Evolutionary conservation across 1,140 invertebrate genomes (phyloP), one percentile per base, ranked within the genome.

Genomic region (Theocolax elegans): DNA sequence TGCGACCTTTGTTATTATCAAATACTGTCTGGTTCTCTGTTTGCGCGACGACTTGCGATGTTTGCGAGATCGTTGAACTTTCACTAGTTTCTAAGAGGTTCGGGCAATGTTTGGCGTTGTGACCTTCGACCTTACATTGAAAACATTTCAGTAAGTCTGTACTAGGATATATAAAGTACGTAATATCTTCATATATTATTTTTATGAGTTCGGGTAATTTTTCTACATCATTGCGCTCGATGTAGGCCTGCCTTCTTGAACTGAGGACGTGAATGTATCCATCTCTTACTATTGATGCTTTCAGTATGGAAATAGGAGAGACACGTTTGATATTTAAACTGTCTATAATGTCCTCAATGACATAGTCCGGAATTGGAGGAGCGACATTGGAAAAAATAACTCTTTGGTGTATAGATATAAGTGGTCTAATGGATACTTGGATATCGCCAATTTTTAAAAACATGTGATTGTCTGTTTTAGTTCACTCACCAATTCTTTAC

Each of bases 331-430:
- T 38, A 12, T 38, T 38, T 6, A 38, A 12, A 38, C 35, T 38
- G 35, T 38, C 35, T 38, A 38, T 6, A 7, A 7, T 38, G 6
- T 38, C 35, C 12, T 6, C 35, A 38, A 38, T 38, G 6, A 7
- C 12, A 38, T 38, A 12, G 12, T 38, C 6, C 35, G 25, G 51
- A 29, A 54, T 54, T 4, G 51, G 51, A 29, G 51, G 51, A 27
- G 51, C 51, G 13, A 54, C 51, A 27, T 54, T 54, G 3, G 51
- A 54, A 31, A 54, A 29, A n/a, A 54, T 54, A 2, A 54, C 13
- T 31, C 51, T 54, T 31, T 54, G 9, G 27, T 29, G 27, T 54
- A 15, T 54, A 8, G 51, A 29, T 29, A 31, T 17, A 15, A 54
- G 51, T n/a, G 27, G 51, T 15, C 51, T 27, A 15, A 68, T 48